Percentiles rank a stretch among this genome's conserved stretches.
Evolutionary conservation across 1,140 invertebrate genomes (phyloP).

Genomic region (Drosophila athabasca): DNA sequence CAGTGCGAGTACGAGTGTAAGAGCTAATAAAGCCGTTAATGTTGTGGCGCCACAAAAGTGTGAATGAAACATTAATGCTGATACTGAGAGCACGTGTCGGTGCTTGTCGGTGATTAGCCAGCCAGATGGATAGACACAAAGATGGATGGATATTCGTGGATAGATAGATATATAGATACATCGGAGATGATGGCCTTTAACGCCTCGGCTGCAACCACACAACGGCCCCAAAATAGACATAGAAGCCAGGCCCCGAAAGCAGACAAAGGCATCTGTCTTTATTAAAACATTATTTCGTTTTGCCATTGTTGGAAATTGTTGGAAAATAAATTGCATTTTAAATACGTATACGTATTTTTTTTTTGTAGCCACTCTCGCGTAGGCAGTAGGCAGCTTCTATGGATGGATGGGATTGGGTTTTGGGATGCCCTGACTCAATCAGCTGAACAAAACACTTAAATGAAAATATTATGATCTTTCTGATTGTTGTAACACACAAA

Average conservation of each 20-base stretch:
- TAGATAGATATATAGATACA: constrained; percentile 11
- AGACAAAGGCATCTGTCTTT: constrained; percentile 51
- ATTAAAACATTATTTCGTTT: constrained; percentile 73
- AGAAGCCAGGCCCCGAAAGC: background rate
- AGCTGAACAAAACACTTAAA: constrained; percentile 62
- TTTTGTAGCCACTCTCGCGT: constrained; percentile 27
- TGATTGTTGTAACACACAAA: constrained; percentile 60
- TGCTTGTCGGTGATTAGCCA: constrained; percentile 60
- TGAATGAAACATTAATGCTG: constrained; percentile 44
- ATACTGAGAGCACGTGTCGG: constrained; percentile 55
- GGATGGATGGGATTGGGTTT: constrained; percentile 12
- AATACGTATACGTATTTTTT: no score
- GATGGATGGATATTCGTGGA: constrained; percentile 17
- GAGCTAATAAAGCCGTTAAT: constrained; percentile 67
- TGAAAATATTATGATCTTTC: constrained; percentile 72
- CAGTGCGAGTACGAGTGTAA: constrained; percentile 25
- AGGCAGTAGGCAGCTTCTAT: constrained; percentile 46
- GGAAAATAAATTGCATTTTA: constrained; percentile 76
- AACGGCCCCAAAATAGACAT: no score
- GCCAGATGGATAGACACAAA: constrained; percentile 28
- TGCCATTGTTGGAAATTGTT: constrained; percentile 46
- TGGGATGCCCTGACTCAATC: constrained; percentile 55
- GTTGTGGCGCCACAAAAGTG: constrained; percentile 44
- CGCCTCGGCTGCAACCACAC: constrained; percentile 39
- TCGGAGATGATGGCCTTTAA: constrained; percentile 57